Percentiles rank a stretch among this genome's conserved stretches.
phyloP scores from a whole-genome alignment of 2,797 vertebrate species.

The Chaenodraco wilsoni region DNA sequence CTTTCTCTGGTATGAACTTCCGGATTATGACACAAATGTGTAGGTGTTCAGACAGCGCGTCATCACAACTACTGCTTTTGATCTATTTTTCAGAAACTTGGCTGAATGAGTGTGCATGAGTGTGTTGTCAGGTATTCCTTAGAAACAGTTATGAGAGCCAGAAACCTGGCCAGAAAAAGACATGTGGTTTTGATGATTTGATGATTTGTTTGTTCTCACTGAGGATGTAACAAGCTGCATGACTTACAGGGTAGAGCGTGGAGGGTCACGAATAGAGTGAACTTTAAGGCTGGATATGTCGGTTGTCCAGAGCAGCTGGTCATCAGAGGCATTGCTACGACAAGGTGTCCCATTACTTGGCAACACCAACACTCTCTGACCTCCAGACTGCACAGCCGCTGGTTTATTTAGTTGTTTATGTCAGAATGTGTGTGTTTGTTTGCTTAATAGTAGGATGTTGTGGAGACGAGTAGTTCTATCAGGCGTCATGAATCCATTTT shows the following conservation, averaged over 20 bases:
- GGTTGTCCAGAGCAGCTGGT: constrained; percentile 46
- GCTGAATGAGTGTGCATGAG: constrained; percentile 22
- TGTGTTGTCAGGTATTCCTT: constrained; percentile 29
- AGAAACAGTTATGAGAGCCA: constrained; percentile 19
- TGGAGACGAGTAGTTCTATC: constrained; percentile 3
- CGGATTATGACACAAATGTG: constrained; percentile 56
- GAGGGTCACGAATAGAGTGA: constrained; percentile 9
- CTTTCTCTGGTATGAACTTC: constrained; percentile 50
- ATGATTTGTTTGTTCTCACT: background rate
- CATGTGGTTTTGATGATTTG: background rate
- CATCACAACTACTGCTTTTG: constrained; percentile 48
- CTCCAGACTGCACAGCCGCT: constrained; percentile 44
- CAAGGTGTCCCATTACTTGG: constrained; percentile 53
- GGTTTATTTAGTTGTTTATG: constrained; percentile 18
- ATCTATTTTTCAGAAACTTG: constrained; percentile 14
- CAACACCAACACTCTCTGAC: constrained; percentile 46
- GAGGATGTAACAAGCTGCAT: constrained; percentile 29
- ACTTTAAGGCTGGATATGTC: constrained; percentile 6
- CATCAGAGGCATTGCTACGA: constrained; percentile 31
- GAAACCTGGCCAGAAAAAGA: constrained; percentile 13
- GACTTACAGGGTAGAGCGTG: constrained; percentile 3
- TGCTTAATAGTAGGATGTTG: background rate
- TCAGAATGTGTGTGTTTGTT: constrained; percentile 17
- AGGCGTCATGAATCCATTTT: constrained; percentile 13
- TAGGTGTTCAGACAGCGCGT: constrained; percentile 49